Evolutionary conservation across 2,113 vertebrate species (phyloP).

Genomic region (Xyrauchen texanus): DNA sequence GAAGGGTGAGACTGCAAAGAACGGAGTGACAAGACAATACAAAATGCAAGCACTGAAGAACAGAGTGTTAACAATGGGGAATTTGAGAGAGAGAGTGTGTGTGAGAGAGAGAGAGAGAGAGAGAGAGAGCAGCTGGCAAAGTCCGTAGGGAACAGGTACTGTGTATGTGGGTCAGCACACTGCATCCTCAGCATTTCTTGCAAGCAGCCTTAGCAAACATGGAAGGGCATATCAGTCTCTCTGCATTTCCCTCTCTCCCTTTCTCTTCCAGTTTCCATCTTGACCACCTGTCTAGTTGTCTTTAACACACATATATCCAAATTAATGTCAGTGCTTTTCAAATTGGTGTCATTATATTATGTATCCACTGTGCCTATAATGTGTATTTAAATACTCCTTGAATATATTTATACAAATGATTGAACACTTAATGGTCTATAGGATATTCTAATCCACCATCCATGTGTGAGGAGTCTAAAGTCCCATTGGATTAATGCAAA

Average conservation of each 20-base stretch:
- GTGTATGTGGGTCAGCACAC: conserved; percentile 84
- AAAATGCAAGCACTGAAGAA: conserved; percentile 40
- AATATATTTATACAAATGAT: conserved; percentile 1
- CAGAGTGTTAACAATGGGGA: conserved; percentile 39
- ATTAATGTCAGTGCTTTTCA: not conserved
- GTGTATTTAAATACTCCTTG: not conserved
- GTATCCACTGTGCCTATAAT: not conserved
- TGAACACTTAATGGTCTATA: conserved; percentile 13
- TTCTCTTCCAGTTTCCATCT: not conserved
- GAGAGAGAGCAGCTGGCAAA: conserved; percentile 71
- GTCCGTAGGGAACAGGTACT: conserved; percentile 76
- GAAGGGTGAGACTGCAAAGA: not conserved
- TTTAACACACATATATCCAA: not conserved
- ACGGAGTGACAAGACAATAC: conserved; percentile 38
- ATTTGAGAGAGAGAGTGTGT: conserved; percentile 11
- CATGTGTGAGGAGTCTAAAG: not conserved
- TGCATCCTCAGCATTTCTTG: conserved; percentile 83
- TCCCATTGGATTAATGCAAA: not conserved
- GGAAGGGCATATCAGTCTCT: conserved; percentile 23
- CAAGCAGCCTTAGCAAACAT: conserved; percentile 72
- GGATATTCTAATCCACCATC: not conserved
- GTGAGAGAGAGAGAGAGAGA: conserved; percentile 45
- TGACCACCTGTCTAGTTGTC: conserved; percentile 13
- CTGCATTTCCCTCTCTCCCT: not conserved
- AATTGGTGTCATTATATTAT: not conserved